Evolutionary conservation across 2,113 vertebrate species (phyloP).

Genomic region (Podiceps cristatus): DNA sequence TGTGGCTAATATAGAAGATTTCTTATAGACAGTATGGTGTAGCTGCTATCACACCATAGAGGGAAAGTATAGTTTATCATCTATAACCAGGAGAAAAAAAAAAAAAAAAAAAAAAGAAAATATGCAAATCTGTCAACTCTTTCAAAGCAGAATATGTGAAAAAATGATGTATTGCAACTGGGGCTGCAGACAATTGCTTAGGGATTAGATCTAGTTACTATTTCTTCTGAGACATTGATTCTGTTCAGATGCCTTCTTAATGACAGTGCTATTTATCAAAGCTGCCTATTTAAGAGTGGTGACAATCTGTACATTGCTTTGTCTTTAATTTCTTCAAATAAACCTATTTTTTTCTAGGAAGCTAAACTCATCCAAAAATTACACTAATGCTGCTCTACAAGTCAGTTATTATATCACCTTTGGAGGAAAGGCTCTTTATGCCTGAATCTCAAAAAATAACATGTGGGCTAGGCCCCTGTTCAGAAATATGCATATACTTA

Average conservation of each 20-base stretch:
- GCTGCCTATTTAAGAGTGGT: not conserved
- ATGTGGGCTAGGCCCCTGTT: not conserved
- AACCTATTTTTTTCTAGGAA: not conserved
- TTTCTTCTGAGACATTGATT: not conserved
- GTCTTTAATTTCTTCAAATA: not conserved
- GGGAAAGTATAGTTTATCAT: not conserved
- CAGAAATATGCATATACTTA: not conserved
- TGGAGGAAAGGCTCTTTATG: not conserved
- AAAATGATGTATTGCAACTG: not conserved
- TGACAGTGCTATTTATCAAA: not conserved
- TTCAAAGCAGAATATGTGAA: not conserved
- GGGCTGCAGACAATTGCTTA: not conserved
- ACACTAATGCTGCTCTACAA: not conserved
- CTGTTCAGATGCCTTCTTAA: slow-evolving; percentile 10
- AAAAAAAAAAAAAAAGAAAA: not conserved
- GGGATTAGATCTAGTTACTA: not conserved
- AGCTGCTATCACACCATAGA: not conserved
- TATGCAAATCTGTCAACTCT: not conserved
- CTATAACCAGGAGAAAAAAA: not conserved
- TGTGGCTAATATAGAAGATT: not conserved
- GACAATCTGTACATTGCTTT: not conserved
- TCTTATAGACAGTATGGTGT: not conserved
- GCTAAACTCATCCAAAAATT: not conserved
- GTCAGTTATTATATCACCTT: not conserved
- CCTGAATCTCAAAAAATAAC: not conserved